phyloP scores from a whole-genome alignment of 2,113 vertebrate species.

The Corythaixoides concolor region DNA sequence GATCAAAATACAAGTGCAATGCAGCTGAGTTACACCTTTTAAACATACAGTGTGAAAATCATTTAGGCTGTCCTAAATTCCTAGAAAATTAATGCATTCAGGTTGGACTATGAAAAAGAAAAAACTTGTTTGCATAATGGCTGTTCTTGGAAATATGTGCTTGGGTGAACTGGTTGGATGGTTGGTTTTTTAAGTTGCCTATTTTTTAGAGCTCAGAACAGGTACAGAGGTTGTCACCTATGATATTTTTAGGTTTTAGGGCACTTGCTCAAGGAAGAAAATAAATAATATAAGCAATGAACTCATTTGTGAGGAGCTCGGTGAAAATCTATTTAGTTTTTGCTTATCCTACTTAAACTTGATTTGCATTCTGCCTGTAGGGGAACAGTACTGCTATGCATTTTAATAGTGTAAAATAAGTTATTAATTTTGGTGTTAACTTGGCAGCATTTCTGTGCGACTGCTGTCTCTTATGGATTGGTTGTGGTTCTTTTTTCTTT shows the following conservation, averaged over 20 bases:
- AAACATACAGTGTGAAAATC: not conserved
- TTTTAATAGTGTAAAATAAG: constrained; percentile 22
- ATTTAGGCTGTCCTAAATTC: not conserved
- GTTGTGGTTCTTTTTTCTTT: not conserved
- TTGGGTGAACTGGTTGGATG: not conserved
- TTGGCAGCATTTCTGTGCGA: not conserved
- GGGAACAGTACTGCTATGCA: not conserved
- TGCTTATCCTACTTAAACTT: not conserved
- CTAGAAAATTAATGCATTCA: not conserved
- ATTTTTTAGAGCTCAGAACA: not conserved
- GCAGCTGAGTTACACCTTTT: not conserved
- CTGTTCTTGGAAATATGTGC: not conserved
- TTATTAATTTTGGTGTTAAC: constrained; percentile 21
- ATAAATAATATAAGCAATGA: not conserved
- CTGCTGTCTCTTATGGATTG: not conserved
- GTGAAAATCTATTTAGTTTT: not conserved
- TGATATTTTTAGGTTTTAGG: not conserved
- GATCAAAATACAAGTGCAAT: not conserved
- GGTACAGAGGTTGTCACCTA: not conserved
- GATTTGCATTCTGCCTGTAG: constrained; percentile 9
- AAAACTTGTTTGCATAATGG: not conserved
- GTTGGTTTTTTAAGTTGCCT: not conserved
- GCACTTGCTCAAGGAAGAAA: not conserved
- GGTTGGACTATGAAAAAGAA: not conserved
- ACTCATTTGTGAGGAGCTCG: not conserved